A percentile compares a stretch with the other conserved stretches of the same genome.
Evolutionary conservation across 2,113 vertebrate species (phyloP).

Genomic region (Pitta sordida): DNA sequence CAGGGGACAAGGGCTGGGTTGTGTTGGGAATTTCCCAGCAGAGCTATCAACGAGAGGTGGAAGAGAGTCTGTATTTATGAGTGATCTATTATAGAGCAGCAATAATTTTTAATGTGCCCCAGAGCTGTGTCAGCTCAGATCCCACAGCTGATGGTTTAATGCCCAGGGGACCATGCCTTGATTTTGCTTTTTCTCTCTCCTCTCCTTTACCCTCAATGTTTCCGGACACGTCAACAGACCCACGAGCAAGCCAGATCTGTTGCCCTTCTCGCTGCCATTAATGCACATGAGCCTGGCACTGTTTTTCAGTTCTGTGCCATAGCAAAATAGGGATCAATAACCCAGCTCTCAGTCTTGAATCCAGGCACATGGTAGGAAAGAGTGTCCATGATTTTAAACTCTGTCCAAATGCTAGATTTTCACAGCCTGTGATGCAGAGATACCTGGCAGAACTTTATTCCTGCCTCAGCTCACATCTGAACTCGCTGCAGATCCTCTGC

Average conservation of each 20-base stretch:
- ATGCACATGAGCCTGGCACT: accelerated
- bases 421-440: neutral
- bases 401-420: neutral
- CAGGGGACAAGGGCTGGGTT: neutral
- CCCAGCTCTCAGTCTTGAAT: neutral
- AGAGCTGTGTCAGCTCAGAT: neutral
- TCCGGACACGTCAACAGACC: neutral
- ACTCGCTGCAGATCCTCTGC: neutral
- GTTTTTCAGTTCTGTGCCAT: neutral
- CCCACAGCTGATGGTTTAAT: neutral
- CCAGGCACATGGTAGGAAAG: neutral
- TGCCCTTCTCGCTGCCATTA: accelerated
- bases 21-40: accelerated
- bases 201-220: neutral
- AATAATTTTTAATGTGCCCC: neutral
- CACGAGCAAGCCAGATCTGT: accelerated
- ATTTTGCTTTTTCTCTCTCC: neutral
- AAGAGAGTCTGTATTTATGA: neutral
- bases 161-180: neutral
- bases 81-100: neutral
- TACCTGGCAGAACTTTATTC: neutral
- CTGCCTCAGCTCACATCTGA: neutral
- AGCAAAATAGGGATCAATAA: neutral
- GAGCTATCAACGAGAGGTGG: neutral
- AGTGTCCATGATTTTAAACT: neutral